Base-by-base conservation (phyloP, 1,140 invertebrate genomes). In the Heliothis subflexa region DNA sequence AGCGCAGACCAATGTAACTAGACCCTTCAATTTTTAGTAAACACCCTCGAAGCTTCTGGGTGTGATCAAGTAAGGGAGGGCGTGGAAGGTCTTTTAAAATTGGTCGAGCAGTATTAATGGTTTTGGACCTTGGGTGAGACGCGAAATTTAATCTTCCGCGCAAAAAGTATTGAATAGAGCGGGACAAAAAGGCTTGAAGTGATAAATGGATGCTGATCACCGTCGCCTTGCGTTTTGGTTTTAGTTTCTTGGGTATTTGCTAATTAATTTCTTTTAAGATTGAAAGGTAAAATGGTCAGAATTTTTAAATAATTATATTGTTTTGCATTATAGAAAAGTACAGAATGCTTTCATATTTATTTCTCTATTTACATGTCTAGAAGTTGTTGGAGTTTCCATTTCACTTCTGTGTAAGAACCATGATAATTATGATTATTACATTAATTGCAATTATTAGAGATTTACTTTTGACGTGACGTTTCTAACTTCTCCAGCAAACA, bases 141-240 rank as follows among this genome's bases (percentile, higher is more conserved):
- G 85, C 82, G 89, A 92, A 92, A 91, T 92, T 93, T 93, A 93
- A 93, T 93, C 92, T 93, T 86, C 81, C 85, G 80, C 83, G 83
- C 91, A 93, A 93, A 93, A 93, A 92, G 91, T 90, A 92, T 91
- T 91, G 88, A 93, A 92, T 91, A 86, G 88, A 88, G 83, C 47
- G 82, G 85, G 86, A 90, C 86, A 92, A 93, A 92, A 92, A 92
- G 88, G 81, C 57, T 66, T 40, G 66, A 78, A 86, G 89, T 93
- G 92, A 93, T 93, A 93, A 92, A 93, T 93, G 88, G 84, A 89
- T 50, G 86, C 85, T 86, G 90, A 88, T 90, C 86, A 87, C 86
- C 79, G 83, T 79, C 81, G 82, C 80, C 83, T 87, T 78, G 79
- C 77, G 85, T 78, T 80, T 81, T 79, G 71, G 78, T 79, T 82